Evolutionary conservation across 2,113 vertebrate species (phyloP), one percentile per base, ranked within the genome.

Genomic region (Eublepharis macularius): DNA sequence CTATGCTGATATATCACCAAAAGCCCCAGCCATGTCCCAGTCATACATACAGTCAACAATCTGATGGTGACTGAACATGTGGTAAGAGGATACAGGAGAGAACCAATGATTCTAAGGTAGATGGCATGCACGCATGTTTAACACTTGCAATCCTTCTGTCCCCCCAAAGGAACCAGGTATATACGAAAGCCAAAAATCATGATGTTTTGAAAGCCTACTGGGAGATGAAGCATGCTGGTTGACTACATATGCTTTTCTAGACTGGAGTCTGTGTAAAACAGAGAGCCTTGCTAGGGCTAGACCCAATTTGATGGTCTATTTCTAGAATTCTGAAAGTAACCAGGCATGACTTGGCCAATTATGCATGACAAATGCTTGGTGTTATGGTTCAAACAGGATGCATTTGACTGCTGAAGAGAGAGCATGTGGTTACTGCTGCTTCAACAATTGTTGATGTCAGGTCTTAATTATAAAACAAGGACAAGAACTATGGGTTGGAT

Each of bases 281-380:
- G 19, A 54, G 51, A 54, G 13, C 51, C 16, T 17, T 54, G 51
- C 14, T 17, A 54, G 4, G 51, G 51, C 6, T 51, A 8, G 13
- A 14, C 57, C 63, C 14, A 79, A 54, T 75, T 49, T 41, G 68
- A 79, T 39, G 51, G 45, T 51, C 69, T 43, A 21, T 41, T 84
- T 73, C 0, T 0, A 45, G 87, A 41, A 17, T 7, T 26, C 11
- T 0, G 1, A 8, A 32, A 66, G 63, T 32, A 1, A 66, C 63
- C 63, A 66, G 9, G 29, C 29, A 26, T 32, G 29, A 65, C 6
- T 7, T 65, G 63, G 29, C 2, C 32, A 66, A 66, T 32, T 66
- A 32, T 66, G 26, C 63, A 66, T 6, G 24, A 65, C 21, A 65
- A 65, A 65, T 24, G 4, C 7, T 65, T 24, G 60, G 19, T 65